Evolutionary conservation across 2,888 invertebrate species (phyloP).

Genomic region (Spodoptera picta): DNA sequence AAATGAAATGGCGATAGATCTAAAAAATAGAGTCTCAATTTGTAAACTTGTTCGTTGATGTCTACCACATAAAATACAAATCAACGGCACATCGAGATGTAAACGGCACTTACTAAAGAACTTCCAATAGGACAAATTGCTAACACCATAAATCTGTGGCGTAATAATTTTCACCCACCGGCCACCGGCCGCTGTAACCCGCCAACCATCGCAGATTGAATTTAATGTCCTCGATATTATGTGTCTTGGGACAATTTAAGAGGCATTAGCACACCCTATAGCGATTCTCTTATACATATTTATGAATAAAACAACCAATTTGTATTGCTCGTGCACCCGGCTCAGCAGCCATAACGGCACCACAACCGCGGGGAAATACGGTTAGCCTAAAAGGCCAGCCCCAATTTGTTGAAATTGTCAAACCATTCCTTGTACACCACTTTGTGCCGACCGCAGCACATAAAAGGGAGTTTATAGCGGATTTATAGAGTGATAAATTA

Average conservation of each 20-base stretch:
- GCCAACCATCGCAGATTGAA: constrained; percentile 74
- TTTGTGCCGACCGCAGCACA: constrained; percentile 53
- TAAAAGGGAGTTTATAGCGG: constrained; percentile 57
- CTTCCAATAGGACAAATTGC: constrained; percentile 77
- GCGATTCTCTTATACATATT: constrained; percentile 79
- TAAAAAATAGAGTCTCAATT: constrained; percentile 2
- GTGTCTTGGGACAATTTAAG: constrained; percentile 77
- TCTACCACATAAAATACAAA: constrained; percentile 27
- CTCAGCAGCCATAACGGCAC: constrained; percentile 67
- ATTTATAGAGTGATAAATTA: constrained; percentile 60
- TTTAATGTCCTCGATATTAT: constrained; percentile 76
- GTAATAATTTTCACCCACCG: constrained; percentile 73
- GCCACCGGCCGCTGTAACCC: constrained; percentile 63
- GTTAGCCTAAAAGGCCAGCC: constrained; percentile 71
- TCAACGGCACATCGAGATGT: constrained; percentile 15
- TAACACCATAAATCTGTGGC: constrained; percentile 71
- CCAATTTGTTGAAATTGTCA: constrained; percentile 72
- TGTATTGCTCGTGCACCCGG: constrained; percentile 59
- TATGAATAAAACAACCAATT: constrained; percentile 78
- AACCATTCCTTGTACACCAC: constrained; percentile 61
- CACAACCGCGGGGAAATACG: constrained; percentile 65
- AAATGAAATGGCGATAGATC: neutral
- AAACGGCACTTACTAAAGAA: constrained; percentile 58
- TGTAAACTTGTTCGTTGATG: constrained; percentile 7
- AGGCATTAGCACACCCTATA: constrained; percentile 75